Base-by-base conservation (phyloP, 2,113 vertebrate species). In the Rhinoderma darwinii region DNA sequence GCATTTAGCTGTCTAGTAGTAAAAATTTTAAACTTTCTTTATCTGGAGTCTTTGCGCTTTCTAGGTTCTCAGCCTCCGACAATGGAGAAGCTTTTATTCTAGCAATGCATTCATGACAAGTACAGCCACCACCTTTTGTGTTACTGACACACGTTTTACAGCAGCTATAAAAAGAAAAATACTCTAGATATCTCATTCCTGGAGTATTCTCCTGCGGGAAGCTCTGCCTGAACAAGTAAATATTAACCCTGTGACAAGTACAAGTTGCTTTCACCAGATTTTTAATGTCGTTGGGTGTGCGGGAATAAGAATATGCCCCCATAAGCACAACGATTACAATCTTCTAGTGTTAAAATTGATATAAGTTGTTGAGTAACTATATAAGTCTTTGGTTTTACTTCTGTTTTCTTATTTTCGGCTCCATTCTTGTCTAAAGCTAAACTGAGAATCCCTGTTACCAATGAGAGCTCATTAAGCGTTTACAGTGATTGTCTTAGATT, bases 11-110 rank as follows among this genome's bases (percentile, higher is more conserved):
- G 32, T 41, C 35, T 37, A 22, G 74, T 25, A 47, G n/a, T 47
- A 63, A 84, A 25, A 59, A 44, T 85, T 22, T 15, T 20, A 39
- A 78, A 78, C 11, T 84, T 50, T 84, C 30, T 27, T 50, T 77
- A n/a, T 35, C n/a, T 43, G 37, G 8, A 54, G 30, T 22, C 44
- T 12, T 2, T 39, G 20, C 17, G 47, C 47, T 56, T 20, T 78
- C 76, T 56, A 37, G 30, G 30, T 25, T 54, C n/a, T 59, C 11
- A 17, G 20, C 32, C 37, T 25, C 5, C 27, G 22, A 81, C 54
- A 81, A 61, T 43, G 10, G 78, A 56, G 11, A 9, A n/a, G 20
- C 20, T 39, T 59, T 80, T 59, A 39, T 39, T 59, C 11, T 9
- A 39, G 39, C 12, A 5, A 2, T 5, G 32, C 32, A 17, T 39